These are phyloP conservation scores for Andrena hattorfiana DNA, from an alignment of 2,888 invertebrate genomes.

Conservation along the genomic window DNA sequence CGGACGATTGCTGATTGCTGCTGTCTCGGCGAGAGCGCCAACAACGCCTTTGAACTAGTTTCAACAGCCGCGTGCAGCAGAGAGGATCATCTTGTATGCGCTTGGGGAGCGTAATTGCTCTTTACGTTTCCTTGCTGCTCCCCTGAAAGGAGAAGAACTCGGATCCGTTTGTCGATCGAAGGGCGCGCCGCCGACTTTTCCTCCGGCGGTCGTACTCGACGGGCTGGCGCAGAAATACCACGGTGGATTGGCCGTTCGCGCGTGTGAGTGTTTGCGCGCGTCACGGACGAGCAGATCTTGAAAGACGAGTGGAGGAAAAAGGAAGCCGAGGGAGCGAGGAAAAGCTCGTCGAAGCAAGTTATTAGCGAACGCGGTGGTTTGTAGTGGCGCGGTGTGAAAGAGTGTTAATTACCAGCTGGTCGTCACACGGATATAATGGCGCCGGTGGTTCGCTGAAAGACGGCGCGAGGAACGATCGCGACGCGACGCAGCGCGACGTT, in stretches of 20 bases:
- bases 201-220: background rate
- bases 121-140: background rate
- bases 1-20: background rate
- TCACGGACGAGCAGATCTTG: background rate
- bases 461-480: slow-evolving; percentile 36
- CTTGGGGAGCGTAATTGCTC: background rate
- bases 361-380: slow-evolving; percentile 60
- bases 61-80: background rate
- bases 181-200: background rate
- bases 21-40: background rate
- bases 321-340: slow-evolving; percentile 1
- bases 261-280: background rate
- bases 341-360: slow-evolving; percentile 58
- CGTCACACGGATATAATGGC: slow-evolving; percentile 71
- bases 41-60: background rate
- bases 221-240: too few species aligned
- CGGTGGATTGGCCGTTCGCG: too few species aligned
- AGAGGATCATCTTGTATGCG: slow-evolving; percentile 1
- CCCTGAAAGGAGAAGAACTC: background rate
- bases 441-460: slow-evolving; percentile 77
- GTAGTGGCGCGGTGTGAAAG: slow-evolving; percentile 58
- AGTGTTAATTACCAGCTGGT: slow-evolving; percentile 72
- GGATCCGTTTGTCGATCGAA: slow-evolving; percentile 5
- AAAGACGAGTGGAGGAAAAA: background rate
- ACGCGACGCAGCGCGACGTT: background rate